Evolutionary conservation across 2,888 invertebrate genomes (phyloP), one percentile per base, ranked within the genome.

Genomic region (Chaitophorus viminalis): DNA sequence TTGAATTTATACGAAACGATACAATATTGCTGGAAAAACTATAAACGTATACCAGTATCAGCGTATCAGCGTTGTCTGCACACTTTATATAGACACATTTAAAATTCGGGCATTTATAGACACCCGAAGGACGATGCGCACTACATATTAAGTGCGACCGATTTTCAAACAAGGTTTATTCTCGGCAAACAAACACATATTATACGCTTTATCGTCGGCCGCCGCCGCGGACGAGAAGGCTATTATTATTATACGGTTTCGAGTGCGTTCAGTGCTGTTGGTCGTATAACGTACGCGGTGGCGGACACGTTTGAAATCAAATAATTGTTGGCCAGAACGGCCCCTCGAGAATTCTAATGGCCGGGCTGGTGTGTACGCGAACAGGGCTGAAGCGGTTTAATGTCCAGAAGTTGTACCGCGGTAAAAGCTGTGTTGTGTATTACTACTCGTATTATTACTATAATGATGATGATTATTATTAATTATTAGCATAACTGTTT

Each of bases 251-350:
- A 39, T 39, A 9, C 82, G n/a, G 33, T 82, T 82, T 82, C 52
- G 54, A 82, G 72, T 52, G 72, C 18, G 54, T 74, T 33, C n/a
- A 3, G 14, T 6, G n/a, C 52, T 17, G 52, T n/a, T n/a, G 29
- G 60, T 31, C 46, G 75, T 83, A 83, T 83, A 39, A 60, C 60
- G 72, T 60, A 83, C 29, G 54, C 54, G n/a, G n/a, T n/a, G n/a
- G n/a, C n/a, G 83, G 83, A 36, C 60, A 75, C 60, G 75, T 84
- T 75, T 39, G 39, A 76, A 84, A 76, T 84, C 75, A 65, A 84
- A 74, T 46, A 46, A 46, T 60, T 84, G 25, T 84, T 46, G 75
- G 75, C 8, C 60, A 65, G 75, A 76, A 60, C 14, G 75, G 60
- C 65, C 75, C 75, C 83, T 29, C 1, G 83, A 65, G 83, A 36